Conservation (phyloP, 2,113 vertebrate species). For the Sebastes schlegelii region DNA sequence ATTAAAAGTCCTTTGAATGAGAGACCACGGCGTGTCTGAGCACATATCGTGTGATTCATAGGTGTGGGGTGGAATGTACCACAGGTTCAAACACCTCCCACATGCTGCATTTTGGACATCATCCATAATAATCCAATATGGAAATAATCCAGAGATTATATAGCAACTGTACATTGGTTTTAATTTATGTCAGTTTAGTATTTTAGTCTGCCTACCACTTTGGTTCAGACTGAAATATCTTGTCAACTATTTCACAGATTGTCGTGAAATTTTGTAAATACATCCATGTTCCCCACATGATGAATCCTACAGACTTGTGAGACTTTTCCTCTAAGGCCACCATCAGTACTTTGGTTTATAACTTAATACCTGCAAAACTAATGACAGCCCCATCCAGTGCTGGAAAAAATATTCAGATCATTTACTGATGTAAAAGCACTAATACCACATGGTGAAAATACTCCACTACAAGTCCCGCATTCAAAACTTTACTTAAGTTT, state of each 20-base stretch:
- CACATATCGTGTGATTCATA: conserved; percentile 49
- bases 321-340: not conserved
- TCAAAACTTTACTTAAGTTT: too few species aligned
- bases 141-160: not conserved
- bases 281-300: too few species aligned
- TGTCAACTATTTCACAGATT: not conserved
- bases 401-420: too few species aligned
- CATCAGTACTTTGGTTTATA: not conserved
- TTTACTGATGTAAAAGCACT: too few species aligned
- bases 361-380: not conserved
- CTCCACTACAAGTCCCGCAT: too few species aligned
- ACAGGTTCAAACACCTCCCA: conserved; percentile 43
- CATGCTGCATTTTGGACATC: conserved; percentile 21
- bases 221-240: not conserved
- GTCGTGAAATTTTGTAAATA: not conserved
- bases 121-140: conserved; percentile 6
- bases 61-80: conserved; percentile 45
- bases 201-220: not conserved
- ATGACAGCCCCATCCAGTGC: not conserved
- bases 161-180: not conserved
- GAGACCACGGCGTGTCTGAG: conserved; percentile 32
- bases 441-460: too few species aligned
- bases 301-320: not conserved
- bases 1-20: conserved; percentile 9
- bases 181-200: not conserved